A percentile compares a stretch with the other conserved stretches of the same genome.
Evolutionary conservation across 1,140 invertebrate species (phyloP).

Genomic region (Cephus cinctus): DNA sequence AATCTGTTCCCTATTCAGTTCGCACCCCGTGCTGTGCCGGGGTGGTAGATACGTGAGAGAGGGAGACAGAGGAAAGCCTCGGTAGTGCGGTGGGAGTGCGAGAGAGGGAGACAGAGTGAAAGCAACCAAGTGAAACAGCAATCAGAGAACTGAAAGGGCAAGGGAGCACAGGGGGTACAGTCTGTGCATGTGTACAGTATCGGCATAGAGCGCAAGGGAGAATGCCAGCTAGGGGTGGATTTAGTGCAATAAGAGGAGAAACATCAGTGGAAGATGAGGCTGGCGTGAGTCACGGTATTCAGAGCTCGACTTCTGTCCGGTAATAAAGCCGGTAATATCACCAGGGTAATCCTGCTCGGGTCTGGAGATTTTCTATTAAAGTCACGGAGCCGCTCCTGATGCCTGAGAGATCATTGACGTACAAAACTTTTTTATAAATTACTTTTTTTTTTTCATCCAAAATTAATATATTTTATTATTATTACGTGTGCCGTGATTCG

Average conservation of each 20-base stretch:
- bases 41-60: not conserved
- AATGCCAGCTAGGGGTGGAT: not conserved
- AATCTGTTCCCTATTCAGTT: constrained; percentile 19
- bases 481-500: too few species aligned
- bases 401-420: too few species aligned
- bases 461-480: too few species aligned
- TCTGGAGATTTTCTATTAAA: too few species aligned
- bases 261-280: constrained; percentile 29
- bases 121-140: constrained; percentile 14
- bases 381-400: too few species aligned
- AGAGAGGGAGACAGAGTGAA: constrained; percentile 21
- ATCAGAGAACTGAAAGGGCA: too few species aligned
- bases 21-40: not conserved
- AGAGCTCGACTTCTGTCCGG: constrained; percentile 24
- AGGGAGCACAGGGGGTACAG: too few species aligned
- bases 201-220: too few species aligned
- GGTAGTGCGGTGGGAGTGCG: constrained; percentile 18
- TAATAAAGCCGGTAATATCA: constrained; percentile 40
- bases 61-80: constrained; percentile 10
- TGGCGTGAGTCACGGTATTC: constrained; percentile 33
- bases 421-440: too few species aligned
- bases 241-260: constrained; percentile 30
- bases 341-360: constrained; percentile 32
- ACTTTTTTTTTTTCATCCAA: too few species aligned
- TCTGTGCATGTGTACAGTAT: not conserved